Evolutionary conservation across 2,888 invertebrate genomes (phyloP), one percentile per base, ranked within the genome.

Genomic region (Epinotia bilunana): DNA sequence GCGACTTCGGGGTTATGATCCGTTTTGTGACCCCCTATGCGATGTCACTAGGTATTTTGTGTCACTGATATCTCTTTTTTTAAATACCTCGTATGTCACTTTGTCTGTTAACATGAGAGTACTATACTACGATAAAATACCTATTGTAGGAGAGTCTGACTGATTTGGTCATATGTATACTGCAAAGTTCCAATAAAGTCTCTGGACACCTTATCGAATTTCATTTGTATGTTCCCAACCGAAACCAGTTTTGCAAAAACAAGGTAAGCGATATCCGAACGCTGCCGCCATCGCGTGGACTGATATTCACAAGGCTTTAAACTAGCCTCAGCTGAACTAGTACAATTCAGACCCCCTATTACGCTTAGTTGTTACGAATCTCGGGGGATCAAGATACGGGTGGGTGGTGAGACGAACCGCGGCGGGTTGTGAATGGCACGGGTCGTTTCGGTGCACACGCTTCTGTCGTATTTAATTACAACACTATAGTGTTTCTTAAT

Each of bases 401-500:
- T 53, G n/a, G n/a, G n/a, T 53, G n/a, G 13, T 13, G n/a, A 53
- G 16, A 53, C 2, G 53, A 53, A 53, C n/a, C n/a, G 53, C 16
- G 53, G n/a, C 7, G 53, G 49, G 49, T 49, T 49, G 49, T 49
- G 49, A 49, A 49, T 49, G 16, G 49, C 49, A 49, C 9, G 2
- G 39, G 39, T 9, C 9, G 39, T 39, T 39, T 39, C 1, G 39
- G 39, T 39, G 39, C 39, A 80, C 80, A 76, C 81, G 76, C 1
- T 16, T 49, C 13, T 49, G 39, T 79, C 78, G 74, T 81, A 82
- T 83, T 86, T 87, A 87, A 87, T 89, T 87, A 86, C 79, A 78
- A 80, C 84, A 85, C 84, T 88, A 85, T 83, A 83, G 55, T 39
- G 83, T 79, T 80, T 83, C 86, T 88, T 89, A 88, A 89, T 90